Percentiles rank a stretch among this genome's conserved stretches.
These are phyloP conservation scores for Calliopsis andreniformis DNA, from an alignment of 1,140 invertebrate genomes.

Conservation along the genomic window DNA sequence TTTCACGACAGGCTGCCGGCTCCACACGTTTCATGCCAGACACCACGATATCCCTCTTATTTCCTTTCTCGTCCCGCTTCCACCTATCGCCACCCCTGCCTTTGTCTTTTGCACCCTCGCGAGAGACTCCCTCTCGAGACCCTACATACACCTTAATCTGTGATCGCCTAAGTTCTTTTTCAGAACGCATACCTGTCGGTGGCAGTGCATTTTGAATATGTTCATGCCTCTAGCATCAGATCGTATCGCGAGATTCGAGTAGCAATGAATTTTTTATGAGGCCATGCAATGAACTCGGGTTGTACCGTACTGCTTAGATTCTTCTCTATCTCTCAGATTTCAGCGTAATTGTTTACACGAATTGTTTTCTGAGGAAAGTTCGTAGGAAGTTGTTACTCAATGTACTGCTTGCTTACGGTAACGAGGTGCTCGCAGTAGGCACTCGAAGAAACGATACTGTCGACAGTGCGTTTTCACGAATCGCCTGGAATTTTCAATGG, in stretches of 20 bases:
- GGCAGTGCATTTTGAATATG: background rate
- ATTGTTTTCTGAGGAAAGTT: no score
- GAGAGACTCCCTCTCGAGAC: background rate
- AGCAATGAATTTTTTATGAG: background rate
- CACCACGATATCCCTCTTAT: constrained; percentile 35
- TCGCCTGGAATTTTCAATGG: constrained; percentile 28
- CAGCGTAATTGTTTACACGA: no score
- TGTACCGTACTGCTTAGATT: no score
- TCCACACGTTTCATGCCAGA: constrained; percentile 70
- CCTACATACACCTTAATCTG: constrained; percentile 9
- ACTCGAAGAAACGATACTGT: no score
- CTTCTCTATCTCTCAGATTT: no score
- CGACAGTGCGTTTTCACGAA: constrained; percentile 30
- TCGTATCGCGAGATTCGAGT: background rate
- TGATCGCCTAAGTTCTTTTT: background rate
- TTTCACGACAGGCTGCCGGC: constrained; percentile 74
- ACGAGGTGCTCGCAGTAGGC: no score
- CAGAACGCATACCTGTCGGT: no score
- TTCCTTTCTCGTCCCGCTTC: background rate
- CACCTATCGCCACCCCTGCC: background rate
- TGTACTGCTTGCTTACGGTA: background rate
- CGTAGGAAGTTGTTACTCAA: no score
- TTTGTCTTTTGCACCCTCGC: background rate
- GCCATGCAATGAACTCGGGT: background rate
- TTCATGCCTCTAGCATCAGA: background rate